A percentile compares a stretch with the other conserved stretches of the same genome.
Evolutionary conservation across 2,113 vertebrate species (phyloP).

Genomic region (Thomomys bottae): DNA sequence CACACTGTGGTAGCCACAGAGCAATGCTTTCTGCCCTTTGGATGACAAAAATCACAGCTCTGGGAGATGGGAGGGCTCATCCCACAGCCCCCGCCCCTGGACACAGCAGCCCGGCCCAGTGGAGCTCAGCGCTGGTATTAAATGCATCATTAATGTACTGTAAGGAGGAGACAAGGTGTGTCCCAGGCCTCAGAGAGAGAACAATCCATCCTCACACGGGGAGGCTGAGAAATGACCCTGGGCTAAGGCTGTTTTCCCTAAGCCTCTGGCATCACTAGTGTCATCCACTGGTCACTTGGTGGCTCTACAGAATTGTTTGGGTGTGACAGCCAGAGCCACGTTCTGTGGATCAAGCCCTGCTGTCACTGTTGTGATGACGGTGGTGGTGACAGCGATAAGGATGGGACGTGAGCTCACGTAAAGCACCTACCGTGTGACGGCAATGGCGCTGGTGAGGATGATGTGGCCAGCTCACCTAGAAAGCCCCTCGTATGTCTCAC

Average conservation of each 20-base stretch:
- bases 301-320: neutral
- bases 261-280: slow-evolving; percentile 46
- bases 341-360: too few relatives aligned
- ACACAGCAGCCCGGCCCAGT: slow-evolving; percentile 30
- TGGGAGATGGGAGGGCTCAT: slow-evolving; percentile 12
- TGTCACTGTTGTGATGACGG: too few relatives aligned
- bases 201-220: slow-evolving; percentile 38
- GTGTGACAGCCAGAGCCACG: neutral
- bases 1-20: neutral
- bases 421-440: too few relatives aligned
- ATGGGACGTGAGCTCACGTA: too few relatives aligned
- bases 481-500: too few relatives aligned
- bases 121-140: slow-evolving; percentile 30
- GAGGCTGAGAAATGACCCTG: slow-evolving; percentile 52
- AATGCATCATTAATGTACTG: slow-evolving; percentile 70
- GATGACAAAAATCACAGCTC: slow-evolving; percentile 33
- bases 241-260: slow-evolving; percentile 3
- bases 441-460: too few relatives aligned
- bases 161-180: slow-evolving; percentile 52
- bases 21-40: slow-evolving; percentile 38
- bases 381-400: too few relatives aligned
- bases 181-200: slow-evolving; percentile 67
- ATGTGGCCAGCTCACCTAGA: too few relatives aligned
- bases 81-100: slow-evolving; percentile 34
- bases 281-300: neutral